phyloP scores from a whole-genome alignment of 2,113 vertebrate species.

The Pseudolaguvia tuberculata region DNA sequence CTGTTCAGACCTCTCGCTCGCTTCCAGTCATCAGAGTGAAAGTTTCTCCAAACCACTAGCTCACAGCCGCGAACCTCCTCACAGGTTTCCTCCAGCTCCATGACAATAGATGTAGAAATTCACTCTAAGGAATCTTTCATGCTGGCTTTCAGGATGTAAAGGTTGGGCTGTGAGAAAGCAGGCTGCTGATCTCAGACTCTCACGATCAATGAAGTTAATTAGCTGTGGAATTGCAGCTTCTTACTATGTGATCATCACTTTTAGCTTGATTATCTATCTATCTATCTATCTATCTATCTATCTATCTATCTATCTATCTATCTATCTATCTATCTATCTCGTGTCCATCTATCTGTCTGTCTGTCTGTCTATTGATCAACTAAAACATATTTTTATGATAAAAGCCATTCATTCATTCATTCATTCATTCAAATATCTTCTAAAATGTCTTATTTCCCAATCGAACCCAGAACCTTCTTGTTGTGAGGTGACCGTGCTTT shows the following conservation, averaged over 20 bases:
- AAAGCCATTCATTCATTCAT: too few relatives aligned
- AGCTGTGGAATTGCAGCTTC: constrained; percentile 17
- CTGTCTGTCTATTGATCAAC: too few relatives aligned
- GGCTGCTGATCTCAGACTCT: constrained; percentile 8
- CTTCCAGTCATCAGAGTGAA: constrained; percentile 17
- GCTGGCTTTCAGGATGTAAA: not conserved
- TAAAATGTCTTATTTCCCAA: too few relatives aligned
- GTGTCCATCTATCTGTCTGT: too few relatives aligned
- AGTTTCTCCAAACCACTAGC: constrained; percentile 4
- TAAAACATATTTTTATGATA: too few relatives aligned
- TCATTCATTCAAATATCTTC: too few relatives aligned
- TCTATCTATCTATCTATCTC: too few relatives aligned
- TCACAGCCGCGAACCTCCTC: constrained; percentile 29
- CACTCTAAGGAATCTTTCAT: not conserved
- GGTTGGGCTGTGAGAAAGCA: not conserved
- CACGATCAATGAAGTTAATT: constrained; percentile 42
- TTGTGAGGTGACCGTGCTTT: too few relatives aligned
- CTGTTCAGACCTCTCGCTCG: constrained; percentile 46
- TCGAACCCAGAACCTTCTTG: too few relatives aligned
- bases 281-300: too few relatives aligned
- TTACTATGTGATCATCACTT: constrained; percentile 24
- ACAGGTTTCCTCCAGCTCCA: constrained; percentile 16
- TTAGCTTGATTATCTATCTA: not conserved
- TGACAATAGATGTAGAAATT: not conserved
- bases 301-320: too few relatives aligned